A percentile compares a stretch with the other conserved stretches of the same genome.
These are phyloP conservation scores for Drosophila ustulata DNA, from an alignment of 2,888 invertebrate genomes.

Conservation along the genomic window DNA sequence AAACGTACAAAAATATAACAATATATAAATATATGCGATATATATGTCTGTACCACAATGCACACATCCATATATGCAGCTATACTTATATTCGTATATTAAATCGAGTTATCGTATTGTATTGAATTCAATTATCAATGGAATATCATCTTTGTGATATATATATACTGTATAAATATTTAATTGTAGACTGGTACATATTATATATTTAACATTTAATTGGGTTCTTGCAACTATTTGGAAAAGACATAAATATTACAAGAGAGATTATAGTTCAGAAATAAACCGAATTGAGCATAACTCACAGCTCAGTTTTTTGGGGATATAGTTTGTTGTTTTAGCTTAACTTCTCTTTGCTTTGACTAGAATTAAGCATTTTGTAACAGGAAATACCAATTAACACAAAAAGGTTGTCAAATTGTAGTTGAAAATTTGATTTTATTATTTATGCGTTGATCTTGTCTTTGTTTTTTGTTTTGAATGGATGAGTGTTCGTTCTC, in stretches of 20 bases:
- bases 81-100: constrained; percentile 36
- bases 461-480: constrained; percentile 54
- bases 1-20: constrained; percentile 81
- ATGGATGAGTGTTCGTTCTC: constrained; percentile 33
- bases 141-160: constrained; percentile 37
- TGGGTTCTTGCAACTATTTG: constrained; percentile 40
- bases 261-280: constrained; percentile 10
- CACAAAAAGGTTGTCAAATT: constrained; percentile 33
- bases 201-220: constrained; percentile 26
- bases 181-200: constrained; percentile 13
- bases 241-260: constrained; percentile 29
- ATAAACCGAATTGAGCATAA: constrained; percentile 39
- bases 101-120: constrained; percentile 42
- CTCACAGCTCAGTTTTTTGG: constrained; percentile 12
- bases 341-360: constrained; percentile 22
- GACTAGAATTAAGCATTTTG: constrained; percentile 48
- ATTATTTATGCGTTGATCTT: constrained; percentile 56
- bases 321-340: constrained; percentile 11
- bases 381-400: constrained; percentile 17
- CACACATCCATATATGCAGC: constrained; percentile 24
- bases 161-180: constrained; percentile 19
- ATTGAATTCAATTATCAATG: constrained; percentile 44
- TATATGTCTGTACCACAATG: constrained; percentile 12
- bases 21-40: constrained; percentile 49
- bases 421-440: constrained; percentile 54